Evolutionary conservation across 2,113 vertebrate genomes (phyloP), one percentile per base, ranked within the genome.

Genomic region (Stigmatopora argus): DNA sequence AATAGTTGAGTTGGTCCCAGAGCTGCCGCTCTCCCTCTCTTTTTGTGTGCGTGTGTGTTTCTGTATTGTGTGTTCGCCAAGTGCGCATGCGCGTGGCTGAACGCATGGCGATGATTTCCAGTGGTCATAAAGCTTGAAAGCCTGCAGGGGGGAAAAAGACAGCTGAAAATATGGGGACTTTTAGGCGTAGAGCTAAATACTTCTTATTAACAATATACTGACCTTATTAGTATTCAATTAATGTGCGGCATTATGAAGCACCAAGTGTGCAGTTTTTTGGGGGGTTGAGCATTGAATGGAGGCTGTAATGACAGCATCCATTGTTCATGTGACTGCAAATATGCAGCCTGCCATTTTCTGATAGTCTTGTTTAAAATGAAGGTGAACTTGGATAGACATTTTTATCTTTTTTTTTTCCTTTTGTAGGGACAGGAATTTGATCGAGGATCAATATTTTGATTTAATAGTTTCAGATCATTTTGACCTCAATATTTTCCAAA

Each of bases 81-180:
- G 3, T 64, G 72, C 49, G 72, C 72, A 74, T 74, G 72, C 72
- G 72, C 44, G 48, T 18, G 10, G 11, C 11, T 18, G n/a, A 60
- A 74, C 72, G 72, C 67, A 69, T 74, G 72, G 72, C 72, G 67
- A 56, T 70, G 67, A 48, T 64, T 41, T 69, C 67, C 38, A 69
- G 35, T 46, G 58, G 59, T 69, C 58, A 31, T 44, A 55, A 69
- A 69, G 21, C n/a, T 48, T 41, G 18, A 62, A 59, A 51, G 53
- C 46, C 53, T 26, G 31, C 15, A 52, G 47, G 46, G 5, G 13
- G 7, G 26, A 56, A 56, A 64, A 21, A 71, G 4, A 48, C 9
- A 35, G 9, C 53, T 11, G 15, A 51, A 41, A 45, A 19, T 64
- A 52, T 31, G 12, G 47, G 7, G 11, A 19, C 12, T 1, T 45